Conservation (phyloP, 2,888 invertebrate species). For the Byasa hedistus region DNA sequence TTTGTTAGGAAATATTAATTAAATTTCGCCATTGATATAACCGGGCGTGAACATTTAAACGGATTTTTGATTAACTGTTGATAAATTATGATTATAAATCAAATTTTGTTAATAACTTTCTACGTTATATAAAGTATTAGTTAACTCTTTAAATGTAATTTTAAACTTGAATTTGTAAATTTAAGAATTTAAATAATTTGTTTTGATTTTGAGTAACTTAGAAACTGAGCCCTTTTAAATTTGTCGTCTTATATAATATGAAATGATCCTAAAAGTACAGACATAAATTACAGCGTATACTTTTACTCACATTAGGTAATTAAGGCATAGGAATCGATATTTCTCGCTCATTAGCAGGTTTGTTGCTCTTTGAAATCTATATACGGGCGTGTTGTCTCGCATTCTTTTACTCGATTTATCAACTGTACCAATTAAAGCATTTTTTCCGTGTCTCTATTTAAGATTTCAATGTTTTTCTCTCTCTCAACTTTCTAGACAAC, state of each 20-base stretch:
- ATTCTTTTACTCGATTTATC: slow-evolving; percentile 37
- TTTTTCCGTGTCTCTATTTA: slow-evolving; percentile 47
- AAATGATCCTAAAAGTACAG: not conserved
- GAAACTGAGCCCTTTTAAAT: not conserved
- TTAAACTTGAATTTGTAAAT: not conserved
- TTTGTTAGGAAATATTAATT: slow-evolving; percentile 3
- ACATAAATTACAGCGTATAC: slow-evolving; percentile 56
- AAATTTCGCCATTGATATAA: slow-evolving; percentile 15
- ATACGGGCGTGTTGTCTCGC: slow-evolving; percentile 20
- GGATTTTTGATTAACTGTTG: not conserved
- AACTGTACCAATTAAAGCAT: slow-evolving; percentile 64
- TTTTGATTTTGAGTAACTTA: not conserved
- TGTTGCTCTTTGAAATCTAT: slow-evolving; percentile 45
- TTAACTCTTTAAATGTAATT: not conserved
- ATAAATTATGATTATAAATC: not conserved
- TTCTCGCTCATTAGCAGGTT: slow-evolving; percentile 60
- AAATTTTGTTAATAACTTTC: slow-evolving; percentile 6
- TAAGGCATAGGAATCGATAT: slow-evolving; percentile 46
- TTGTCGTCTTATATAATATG: not conserved
- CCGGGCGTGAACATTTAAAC: slow-evolving; percentile 1
- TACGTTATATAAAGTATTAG: slow-evolving; percentile 1
- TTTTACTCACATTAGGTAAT: slow-evolving; percentile 49
- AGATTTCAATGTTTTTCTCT: not conserved
- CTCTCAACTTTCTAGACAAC: not conserved
- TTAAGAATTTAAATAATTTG: not conserved